Percentiles rank a stretch among this genome's conserved stretches.
These are phyloP conservation scores for Bursaphelenchus okinawaensis DNA, from an alignment of 2,888 invertebrate species.

Conservation along the genomic window DNA sequence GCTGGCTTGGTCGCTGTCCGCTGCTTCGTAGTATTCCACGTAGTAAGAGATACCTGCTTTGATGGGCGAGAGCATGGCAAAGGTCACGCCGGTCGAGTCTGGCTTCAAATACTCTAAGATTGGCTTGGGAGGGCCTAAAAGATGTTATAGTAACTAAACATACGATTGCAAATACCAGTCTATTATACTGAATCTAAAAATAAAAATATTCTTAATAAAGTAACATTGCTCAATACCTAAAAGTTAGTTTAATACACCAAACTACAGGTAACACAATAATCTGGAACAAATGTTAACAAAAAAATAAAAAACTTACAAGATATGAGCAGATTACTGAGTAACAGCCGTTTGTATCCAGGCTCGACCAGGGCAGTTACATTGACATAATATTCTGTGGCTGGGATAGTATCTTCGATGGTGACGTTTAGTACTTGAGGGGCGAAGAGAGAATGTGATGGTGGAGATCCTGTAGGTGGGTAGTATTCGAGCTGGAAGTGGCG, in stretches of 20 bases:
- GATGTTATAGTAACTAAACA: not conserved
- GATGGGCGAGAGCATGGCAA: slow-evolving; percentile 43
- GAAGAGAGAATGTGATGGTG: slow-evolving; percentile 27
- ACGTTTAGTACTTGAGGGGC: slow-evolving; percentile 17
- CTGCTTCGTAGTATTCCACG: slow-evolving; percentile 45
- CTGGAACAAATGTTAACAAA: too few relatives aligned
- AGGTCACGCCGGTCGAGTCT: slow-evolving; percentile 41
- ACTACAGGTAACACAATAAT: too few relatives aligned
- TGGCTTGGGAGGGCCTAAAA: slow-evolving; percentile 46
- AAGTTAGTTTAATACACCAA: too few relatives aligned
- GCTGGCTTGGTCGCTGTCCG: slow-evolving; percentile 43
- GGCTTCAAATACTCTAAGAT: slow-evolving; percentile 44
- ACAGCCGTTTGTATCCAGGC: slow-evolving; percentile 35
- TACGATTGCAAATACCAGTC: too few relatives aligned
- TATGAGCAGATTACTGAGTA: slow-evolving; percentile 35
- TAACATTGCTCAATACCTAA: too few relatives aligned
- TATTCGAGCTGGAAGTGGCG: slow-evolving; percentile 36
- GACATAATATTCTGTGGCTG: slow-evolving; percentile 48
- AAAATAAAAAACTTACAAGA: slow-evolving; percentile 37
- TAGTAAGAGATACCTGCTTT: slow-evolving; percentile 18
- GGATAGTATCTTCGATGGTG: slow-evolving; percentile 44
- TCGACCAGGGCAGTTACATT: slow-evolving; percentile 37
- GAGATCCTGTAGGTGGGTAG: slow-evolving; percentile 40
- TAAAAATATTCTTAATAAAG: too few relatives aligned
- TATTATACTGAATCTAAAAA: slow-evolving; percentile 6